Evolutionary conservation across 1,140 invertebrate species (phyloP).

Genomic region (Diabrotica virgifera): DNA sequence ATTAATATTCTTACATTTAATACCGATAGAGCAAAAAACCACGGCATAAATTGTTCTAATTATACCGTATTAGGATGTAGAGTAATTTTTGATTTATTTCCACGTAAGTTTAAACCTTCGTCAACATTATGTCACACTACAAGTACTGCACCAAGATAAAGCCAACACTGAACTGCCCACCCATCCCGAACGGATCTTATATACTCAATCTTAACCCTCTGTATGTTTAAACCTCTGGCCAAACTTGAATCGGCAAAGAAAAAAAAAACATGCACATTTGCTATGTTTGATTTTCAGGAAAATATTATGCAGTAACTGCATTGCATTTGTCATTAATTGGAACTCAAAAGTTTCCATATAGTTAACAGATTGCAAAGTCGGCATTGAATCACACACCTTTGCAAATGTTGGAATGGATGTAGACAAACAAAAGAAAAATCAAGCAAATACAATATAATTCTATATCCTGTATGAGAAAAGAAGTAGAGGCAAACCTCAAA

Average conservation of each 20-base stretch:
- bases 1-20: too few species aligned
- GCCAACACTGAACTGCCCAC: constrained; percentile 17
- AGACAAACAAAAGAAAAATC: too few species aligned
- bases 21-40: too few species aligned
- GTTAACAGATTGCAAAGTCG: constrained; percentile 23
- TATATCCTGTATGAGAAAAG: too few species aligned
- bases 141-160: constrained; percentile 6
- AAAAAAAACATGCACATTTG: constrained; percentile 20
- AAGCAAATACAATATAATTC: too few species aligned
- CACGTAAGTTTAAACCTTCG: constrained; percentile 12
- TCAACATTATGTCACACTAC: constrained; percentile 21
- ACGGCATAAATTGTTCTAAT: too few species aligned
- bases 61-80: too few species aligned
- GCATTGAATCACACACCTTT: neutral
- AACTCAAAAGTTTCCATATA: constrained; percentile 13
- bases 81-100: neutral
- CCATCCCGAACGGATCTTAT: constrained; percentile 16
- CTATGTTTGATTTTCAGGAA: constrained; percentile 15
- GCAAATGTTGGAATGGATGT: neutral
- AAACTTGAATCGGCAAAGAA: neutral
- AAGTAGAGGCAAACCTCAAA: too few species aligned
- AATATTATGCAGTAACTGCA: constrained; percentile 14
- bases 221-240: constrained; percentile 10
- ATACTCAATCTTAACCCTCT: constrained; percentile 22
- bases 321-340: constrained; percentile 17